Percentiles rank a stretch among this genome's conserved stretches.
These are phyloP conservation scores for Percopsis transmontana DNA, from an alignment of 2,113 vertebrate genomes.

Conservation along the genomic window DNA sequence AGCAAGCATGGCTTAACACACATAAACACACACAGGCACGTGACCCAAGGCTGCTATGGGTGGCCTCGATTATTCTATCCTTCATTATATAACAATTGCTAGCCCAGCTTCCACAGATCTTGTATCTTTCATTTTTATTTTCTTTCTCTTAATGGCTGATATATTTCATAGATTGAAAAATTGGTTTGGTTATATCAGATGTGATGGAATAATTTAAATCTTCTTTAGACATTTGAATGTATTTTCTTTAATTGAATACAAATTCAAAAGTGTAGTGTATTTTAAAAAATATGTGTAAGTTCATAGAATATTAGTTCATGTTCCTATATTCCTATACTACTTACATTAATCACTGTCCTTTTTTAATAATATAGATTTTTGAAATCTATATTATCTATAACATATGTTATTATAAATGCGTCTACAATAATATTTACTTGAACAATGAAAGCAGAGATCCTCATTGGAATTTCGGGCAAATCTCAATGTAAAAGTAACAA, in stretches of 20 bases:
- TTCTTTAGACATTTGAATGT: background rate
- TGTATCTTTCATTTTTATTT: background rate
- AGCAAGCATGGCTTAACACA: background rate
- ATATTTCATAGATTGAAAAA: background rate
- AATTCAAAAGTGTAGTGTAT: background rate
- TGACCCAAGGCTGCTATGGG: constrained; percentile 21
- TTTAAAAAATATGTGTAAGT: background rate
- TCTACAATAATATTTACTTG: no score
- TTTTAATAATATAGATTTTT: no score
- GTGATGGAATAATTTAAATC: background rate
- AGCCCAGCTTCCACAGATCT: background rate
- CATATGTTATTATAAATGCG: no score
- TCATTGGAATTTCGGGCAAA: no score
- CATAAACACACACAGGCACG: constrained; percentile 2
- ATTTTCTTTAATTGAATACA: background rate
- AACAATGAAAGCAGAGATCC: no score
- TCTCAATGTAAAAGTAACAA: no score
- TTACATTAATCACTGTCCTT: no score
- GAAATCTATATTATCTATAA: no score
- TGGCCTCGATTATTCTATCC: constrained; percentile 1
- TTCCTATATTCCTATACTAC: background rate
- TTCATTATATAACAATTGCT: constrained; percentile 3
- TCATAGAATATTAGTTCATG: background rate
- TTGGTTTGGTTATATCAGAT: constrained; percentile 19
- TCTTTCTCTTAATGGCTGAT: no score